Base-by-base conservation (phyloP, 2,797 vertebrate species). In the Microctenopoma steveboyesi region DNA sequence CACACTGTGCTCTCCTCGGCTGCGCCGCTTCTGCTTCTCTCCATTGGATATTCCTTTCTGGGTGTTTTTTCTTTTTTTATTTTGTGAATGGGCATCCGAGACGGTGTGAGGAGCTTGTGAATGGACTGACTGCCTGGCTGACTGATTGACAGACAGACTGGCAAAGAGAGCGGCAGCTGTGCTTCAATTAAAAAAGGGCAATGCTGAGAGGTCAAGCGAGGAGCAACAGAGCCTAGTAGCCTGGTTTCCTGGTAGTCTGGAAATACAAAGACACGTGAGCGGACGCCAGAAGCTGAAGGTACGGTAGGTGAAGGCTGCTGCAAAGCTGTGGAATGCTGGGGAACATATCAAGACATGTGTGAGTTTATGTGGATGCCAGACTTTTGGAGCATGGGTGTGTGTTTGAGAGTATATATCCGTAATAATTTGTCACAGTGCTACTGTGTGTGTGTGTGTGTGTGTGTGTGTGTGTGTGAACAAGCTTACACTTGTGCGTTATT, bases 1-100 rank as follows among this genome's bases (percentile, higher is more conserved):
- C 81, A 66, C 89, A 78, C 82, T 82, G 81, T 58, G 68, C 78
- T 82, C 84, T 80, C 64, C 68, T 74, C 76, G 64, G 71, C 61
- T 71, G 82, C 71, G 51, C 87, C 46, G 77, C 81, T 69, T 79
- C 33, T 58, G 67, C 72, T 81, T 68, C 77, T 72, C 77, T 77
- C 55, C 78, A 74, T 74, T 90, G 86, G 90, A 92, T 91, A 88
- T 88, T 89, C 79, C 72, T 76, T 70, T 42, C 66, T 11, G 70
- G 80, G 78, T 83, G 60, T 9, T 72, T 68, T 68, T 70, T 47
- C 56, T 71, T 22, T 59, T n/a, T 46, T 15, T 86, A n/a, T 89
- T 93, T 94, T 93, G 86, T 94, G 92, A 93, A 94, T 93, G 92
- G 88, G 84, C 86, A 80, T 78, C 81, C 40, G 70, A 81, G 58